Evolutionary conservation across 2,113 vertebrate species (phyloP).

Genomic region (Hipposideros armiger): DNA sequence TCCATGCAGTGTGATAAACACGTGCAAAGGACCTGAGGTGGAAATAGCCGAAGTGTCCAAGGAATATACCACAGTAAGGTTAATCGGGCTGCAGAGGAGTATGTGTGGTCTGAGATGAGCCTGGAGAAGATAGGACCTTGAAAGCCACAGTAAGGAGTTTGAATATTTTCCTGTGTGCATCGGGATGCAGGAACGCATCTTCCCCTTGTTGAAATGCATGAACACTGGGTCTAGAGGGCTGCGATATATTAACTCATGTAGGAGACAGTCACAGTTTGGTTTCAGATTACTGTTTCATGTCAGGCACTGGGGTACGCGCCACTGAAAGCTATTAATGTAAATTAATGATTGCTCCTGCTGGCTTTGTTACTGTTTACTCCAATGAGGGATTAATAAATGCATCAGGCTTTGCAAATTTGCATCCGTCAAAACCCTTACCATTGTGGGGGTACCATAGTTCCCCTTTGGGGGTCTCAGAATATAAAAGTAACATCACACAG

Average conservation of each 20-base stretch:
- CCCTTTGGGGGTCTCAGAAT: slow-evolving; percentile 26
- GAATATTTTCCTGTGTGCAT: neutral
- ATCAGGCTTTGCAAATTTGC: slow-evolving; percentile 82
- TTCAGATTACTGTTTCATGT: slow-evolving; percentile 70
- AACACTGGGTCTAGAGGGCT: slow-evolving; percentile 53
- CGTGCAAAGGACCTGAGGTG: slow-evolving; percentile 19
- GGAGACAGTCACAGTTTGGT: slow-evolving; percentile 60
- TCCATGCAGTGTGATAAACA: neutral
- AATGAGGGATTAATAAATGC: slow-evolving; percentile 83
- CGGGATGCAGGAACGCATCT: neutral
- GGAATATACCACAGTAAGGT: neutral
- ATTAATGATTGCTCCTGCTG: slow-evolving; percentile 86
- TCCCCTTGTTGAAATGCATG: slow-evolving; percentile 35
- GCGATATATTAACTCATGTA: slow-evolving; percentile 52
- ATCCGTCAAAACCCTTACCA: slow-evolving; percentile 75
- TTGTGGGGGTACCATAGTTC: slow-evolving; percentile 53
- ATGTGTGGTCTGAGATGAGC: neutral
- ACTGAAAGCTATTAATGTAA: slow-evolving; percentile 85
- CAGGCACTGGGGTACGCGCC: slow-evolving; percentile 58
- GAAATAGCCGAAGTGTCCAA: neutral
- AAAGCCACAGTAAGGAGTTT: neutral
- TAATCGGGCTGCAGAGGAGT: neutral
- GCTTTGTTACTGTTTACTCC: slow-evolving; percentile 83
- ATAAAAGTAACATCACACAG: slow-evolving; percentile 39
- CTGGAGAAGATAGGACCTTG: neutral